Percentiles rank a stretch among this genome's conserved stretches.
Evolutionary conservation across 2,888 invertebrate genomes (phyloP).

Genomic region (Heliconius hortense): DNA sequence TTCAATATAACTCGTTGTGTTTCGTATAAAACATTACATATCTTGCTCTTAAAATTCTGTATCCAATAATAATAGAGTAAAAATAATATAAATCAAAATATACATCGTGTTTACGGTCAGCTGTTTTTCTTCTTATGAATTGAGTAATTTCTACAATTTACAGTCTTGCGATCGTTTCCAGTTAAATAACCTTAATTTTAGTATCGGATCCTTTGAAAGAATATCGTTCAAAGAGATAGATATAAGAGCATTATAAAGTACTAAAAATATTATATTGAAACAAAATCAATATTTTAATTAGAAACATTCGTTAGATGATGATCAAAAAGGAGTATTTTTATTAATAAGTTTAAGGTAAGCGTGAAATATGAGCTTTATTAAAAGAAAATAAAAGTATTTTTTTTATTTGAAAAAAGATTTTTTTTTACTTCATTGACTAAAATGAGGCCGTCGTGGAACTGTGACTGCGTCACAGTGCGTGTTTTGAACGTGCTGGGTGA

Average conservation of each 20-base stretch:
- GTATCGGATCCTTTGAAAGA: constrained; percentile 4
- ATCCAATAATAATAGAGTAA: too few relatives aligned
- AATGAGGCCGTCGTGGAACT: too few relatives aligned
- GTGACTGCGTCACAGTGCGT: too few relatives aligned
- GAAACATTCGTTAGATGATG: neutral
- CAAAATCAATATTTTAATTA: constrained; percentile 15
- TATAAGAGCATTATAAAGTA: constrained; percentile 15
- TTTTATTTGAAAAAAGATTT: neutral
- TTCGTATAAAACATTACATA: too few relatives aligned
- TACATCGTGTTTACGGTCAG: too few relatives aligned
- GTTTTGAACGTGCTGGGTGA: too few relatives aligned
- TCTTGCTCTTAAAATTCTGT: too few relatives aligned
- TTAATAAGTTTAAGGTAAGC: neutral
- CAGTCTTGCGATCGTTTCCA: neutral
- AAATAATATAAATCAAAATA: too few relatives aligned
- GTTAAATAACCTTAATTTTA: neutral
- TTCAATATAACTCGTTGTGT: too few relatives aligned
- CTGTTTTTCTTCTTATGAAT: too few relatives aligned
- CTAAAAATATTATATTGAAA: constrained; percentile 1
- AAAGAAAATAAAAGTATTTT: neutral
- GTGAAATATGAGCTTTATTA: neutral
- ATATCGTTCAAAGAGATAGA: constrained; percentile 8
- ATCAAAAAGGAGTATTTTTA: neutral
- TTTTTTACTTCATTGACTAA: neutral
- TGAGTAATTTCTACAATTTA: neutral